Evolutionary conservation across 2,888 invertebrate genomes (phyloP).

Genomic region (Ametastegia equiseti): DNA sequence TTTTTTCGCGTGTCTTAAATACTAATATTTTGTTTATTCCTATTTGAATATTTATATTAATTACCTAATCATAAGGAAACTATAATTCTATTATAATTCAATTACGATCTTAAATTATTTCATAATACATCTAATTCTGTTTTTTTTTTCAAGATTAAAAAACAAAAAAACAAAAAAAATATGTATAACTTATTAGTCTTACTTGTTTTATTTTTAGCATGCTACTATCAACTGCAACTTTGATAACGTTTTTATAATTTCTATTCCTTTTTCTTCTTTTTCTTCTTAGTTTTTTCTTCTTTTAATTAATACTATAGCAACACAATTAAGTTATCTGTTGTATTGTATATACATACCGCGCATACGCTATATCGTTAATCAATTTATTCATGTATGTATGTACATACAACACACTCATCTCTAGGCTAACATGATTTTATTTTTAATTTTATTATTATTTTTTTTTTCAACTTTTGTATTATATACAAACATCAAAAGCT

Average conservation of each 20-base stretch:
- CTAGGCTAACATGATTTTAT: conserved; percentile 26
- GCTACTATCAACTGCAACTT: conserved; percentile 34
- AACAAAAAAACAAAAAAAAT: too few relatives aligned
- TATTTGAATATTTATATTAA: neutral
- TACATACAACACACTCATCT: neutral
- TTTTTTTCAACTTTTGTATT: conserved; percentile 47
- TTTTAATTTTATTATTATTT: too few relatives aligned
- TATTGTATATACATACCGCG: neutral
- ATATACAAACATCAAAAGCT: conserved; percentile 61
- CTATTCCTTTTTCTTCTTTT: conserved; percentile 2
- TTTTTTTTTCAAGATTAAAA: conserved; percentile 19
- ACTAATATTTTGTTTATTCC: neutral
- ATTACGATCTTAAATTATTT: conserved; percentile 27
- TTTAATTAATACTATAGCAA: conserved; percentile 26
- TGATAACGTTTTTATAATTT: conserved; percentile 12
- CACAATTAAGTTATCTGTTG: conserved; percentile 36
- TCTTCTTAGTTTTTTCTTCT: neutral
- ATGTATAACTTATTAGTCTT: conserved; percentile 32
- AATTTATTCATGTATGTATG: neutral
- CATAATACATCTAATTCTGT: neutral
- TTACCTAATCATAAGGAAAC: neutral
- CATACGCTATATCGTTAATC: neutral
- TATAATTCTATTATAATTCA: conserved; percentile 31
- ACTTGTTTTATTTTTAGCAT: conserved; percentile 34
- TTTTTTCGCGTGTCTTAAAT: neutral